phyloP scores from a whole-genome alignment of 2,113 vertebrate genomes.

The Thermophis baileyi region DNA sequence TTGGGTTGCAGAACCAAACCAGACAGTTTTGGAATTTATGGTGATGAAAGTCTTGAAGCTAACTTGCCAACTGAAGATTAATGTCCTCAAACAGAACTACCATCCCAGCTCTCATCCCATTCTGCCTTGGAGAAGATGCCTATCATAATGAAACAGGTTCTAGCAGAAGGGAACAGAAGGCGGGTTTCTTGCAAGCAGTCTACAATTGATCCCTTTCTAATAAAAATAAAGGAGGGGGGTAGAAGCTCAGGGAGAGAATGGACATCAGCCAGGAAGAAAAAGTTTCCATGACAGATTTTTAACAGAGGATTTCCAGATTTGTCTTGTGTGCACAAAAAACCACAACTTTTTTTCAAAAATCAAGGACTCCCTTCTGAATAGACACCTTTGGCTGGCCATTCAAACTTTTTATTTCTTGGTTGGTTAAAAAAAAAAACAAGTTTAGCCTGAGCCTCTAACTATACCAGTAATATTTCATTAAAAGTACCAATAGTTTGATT shows the following conservation, averaged over 20 bases:
- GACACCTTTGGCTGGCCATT: background rate
- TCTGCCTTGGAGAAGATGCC: too few relatives aligned
- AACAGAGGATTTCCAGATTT: background rate
- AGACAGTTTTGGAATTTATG: too few relatives aligned
- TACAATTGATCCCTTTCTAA: background rate
- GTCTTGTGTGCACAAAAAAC: too few relatives aligned
- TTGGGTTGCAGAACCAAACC: too few relatives aligned
- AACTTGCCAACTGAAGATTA: too few relatives aligned
- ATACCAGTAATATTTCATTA: background rate
- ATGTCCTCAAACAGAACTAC: background rate
- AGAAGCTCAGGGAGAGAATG: background rate
- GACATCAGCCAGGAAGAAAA: background rate
- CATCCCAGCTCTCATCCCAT: too few relatives aligned
- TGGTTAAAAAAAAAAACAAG: background rate
- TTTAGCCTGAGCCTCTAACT: background rate
- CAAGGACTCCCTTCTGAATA: too few relatives aligned
- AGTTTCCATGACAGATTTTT: background rate
- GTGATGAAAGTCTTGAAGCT: background rate
- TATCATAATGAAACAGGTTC: too few relatives aligned
- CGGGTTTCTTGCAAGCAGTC: background rate
- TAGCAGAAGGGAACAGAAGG: background rate
- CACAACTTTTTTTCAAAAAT: too few relatives aligned
- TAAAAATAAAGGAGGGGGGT: too few relatives aligned
- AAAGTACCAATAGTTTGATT: background rate
- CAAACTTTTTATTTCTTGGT: background rate